A percentile compares a stretch with the other conserved stretches of the same genome.
These are phyloP conservation scores for Caranx ignobilis DNA, from an alignment of 2,113 vertebrate genomes.

Conservation along the genomic window DNA sequence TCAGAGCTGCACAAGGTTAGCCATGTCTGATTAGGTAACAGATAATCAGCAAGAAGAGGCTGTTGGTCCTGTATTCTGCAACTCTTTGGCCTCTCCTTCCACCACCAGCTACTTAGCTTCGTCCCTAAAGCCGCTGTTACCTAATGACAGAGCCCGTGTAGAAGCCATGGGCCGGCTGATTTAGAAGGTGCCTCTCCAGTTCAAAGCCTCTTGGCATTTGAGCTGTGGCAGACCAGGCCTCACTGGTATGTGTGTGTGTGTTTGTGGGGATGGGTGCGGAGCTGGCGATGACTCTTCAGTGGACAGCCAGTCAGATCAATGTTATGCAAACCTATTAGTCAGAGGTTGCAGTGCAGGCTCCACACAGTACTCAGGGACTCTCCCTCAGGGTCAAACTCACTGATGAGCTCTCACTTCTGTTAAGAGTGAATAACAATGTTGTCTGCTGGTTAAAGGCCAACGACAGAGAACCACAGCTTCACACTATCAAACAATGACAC, in stretches of 20 bases:
- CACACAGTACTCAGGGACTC: constrained; percentile 53
- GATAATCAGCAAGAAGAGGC: constrained; percentile 76
- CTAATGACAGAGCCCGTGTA: constrained; percentile 76
- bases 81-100: constrained; percentile 45
- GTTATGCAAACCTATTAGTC: constrained; percentile 79
- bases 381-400: constrained; percentile 61
- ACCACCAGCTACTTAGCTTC: constrained; percentile 59
- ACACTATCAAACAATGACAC: neutral
- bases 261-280: constrained; percentile 17
- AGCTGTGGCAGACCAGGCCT: constrained; percentile 40
- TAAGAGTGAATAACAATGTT: constrained; percentile 34
- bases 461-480: neutral
- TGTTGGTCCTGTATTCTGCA: constrained; percentile 46
- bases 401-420: constrained; percentile 58
- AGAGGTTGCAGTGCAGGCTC: constrained; percentile 55
- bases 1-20: constrained; percentile 57
- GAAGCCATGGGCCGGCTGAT: constrained; percentile 70
- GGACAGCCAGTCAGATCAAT: constrained; percentile 68
- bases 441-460: constrained; percentile 21
- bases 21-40: constrained; percentile 77
- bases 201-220: constrained; percentile 68
- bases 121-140: constrained; percentile 76
- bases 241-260: neutral
- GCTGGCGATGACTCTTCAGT: constrained; percentile 47
- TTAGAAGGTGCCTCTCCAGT: constrained; percentile 53